A percentile compares a stretch with the other conserved stretches of the same genome.
Conservation (phyloP, 2,113 vertebrate species). For the Psettodes erumei region DNA sequence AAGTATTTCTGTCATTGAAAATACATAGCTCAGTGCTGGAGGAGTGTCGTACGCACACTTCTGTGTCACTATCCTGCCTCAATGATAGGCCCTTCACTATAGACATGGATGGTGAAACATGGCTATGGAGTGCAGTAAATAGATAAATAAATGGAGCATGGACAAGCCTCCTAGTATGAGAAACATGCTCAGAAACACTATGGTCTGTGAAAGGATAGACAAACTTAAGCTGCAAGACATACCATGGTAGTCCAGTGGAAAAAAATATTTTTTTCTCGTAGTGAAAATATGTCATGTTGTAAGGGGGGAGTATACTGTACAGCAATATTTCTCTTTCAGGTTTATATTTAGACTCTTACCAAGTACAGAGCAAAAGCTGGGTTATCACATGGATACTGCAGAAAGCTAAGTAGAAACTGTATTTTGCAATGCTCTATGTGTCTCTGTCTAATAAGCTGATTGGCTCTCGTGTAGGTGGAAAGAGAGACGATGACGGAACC, state of each 20-base stretch:
- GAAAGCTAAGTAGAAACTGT: neutral
- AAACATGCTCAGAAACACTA: slow-evolving; percentile 53
- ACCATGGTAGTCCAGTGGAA: neutral
- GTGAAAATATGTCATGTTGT: slow-evolving; percentile 5
- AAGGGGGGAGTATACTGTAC: neutral
- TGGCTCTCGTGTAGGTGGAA: too few relatives aligned
- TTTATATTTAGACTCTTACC: neutral
- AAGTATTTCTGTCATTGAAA: neutral
- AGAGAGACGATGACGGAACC: too few relatives aligned
- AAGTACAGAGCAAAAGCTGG: neutral
- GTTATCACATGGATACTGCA: slow-evolving; percentile 5
- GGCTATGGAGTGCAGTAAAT: slow-evolving; percentile 54
- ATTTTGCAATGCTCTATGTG: slow-evolving; percentile 5
- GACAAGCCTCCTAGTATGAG: slow-evolving; percentile 53
- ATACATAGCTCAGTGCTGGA: neutral
- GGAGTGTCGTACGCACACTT: slow-evolving; percentile 9
- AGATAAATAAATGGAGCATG: slow-evolving; percentile 64
- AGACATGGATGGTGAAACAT: slow-evolving; percentile 54
- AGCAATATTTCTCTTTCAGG: slow-evolving; percentile 30
- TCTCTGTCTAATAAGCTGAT: too few relatives aligned
- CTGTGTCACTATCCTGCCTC: slow-evolving; percentile 4
- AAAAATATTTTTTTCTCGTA: neutral
- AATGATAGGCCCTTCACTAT: neutral
- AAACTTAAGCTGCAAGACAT: slow-evolving; percentile 51
- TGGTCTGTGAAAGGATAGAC: slow-evolving; percentile 45